Evolutionary conservation across 2,797 vertebrate genomes (phyloP).

Genomic region (Borostomias antarcticus): DNA sequence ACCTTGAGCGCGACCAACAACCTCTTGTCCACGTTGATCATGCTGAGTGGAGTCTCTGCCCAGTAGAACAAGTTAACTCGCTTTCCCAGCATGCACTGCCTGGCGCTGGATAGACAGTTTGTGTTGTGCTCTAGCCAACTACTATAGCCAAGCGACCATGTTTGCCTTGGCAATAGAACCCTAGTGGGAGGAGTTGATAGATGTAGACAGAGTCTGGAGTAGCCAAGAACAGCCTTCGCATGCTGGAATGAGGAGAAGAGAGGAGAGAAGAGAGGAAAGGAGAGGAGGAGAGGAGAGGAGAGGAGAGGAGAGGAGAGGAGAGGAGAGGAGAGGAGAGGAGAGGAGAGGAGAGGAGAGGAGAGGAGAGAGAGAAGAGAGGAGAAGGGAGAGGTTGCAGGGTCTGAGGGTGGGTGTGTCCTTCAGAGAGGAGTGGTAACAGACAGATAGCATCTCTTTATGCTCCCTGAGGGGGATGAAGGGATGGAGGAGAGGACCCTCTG

Average conservation of each 20-base stretch:
- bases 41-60: too few species aligned
- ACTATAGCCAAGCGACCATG: neutral
- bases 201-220: too few species aligned
- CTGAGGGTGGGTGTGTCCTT: conserved; percentile 53
- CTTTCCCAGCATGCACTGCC: neutral
- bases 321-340: neutral
- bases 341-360: neutral
- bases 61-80: neutral
- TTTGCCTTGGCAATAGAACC: neutral
- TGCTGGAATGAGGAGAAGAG: neutral
- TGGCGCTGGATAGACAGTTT: neutral
- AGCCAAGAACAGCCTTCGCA: neutral
- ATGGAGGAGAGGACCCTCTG: conserved; percentile 41
- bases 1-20: neutral
- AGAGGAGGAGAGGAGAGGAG: neutral
- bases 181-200: neutral
- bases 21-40: too few species aligned
- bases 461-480: conserved; percentile 45
- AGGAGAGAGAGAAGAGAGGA: neutral
- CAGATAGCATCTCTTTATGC: conserved; percentile 55
- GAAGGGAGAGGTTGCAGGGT: too few species aligned
- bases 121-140: neutral
- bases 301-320: neutral
- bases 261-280: too few species aligned
- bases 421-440: conserved; percentile 28